A percentile compares a stretch with the other conserved stretches of the same genome.
phyloP scores from a whole-genome alignment of 30 jellyfish, hydroid and myxozoan species.

The Rhopilema esculentum region DNA sequence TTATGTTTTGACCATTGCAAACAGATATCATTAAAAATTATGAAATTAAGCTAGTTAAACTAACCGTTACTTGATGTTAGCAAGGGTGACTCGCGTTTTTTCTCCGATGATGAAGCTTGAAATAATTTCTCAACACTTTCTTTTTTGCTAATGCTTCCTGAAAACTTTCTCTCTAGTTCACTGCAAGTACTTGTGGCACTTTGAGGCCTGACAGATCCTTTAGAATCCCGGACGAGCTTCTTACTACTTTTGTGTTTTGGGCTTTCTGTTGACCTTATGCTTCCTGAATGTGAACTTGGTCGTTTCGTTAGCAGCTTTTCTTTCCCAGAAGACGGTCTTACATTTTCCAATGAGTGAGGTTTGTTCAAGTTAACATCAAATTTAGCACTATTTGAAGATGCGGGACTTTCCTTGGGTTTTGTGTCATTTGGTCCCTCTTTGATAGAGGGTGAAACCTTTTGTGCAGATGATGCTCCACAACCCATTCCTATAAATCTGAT shows the following conservation, averaged over 20 bases:
- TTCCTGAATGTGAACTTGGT: constrained; percentile 35
- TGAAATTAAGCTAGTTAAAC: too few relatives aligned
- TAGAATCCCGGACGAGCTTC: constrained; percentile 41
- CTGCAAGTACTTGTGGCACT: constrained; percentile 41
- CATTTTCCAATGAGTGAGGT: constrained; percentile 5
- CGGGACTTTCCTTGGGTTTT: constrained; percentile 30
- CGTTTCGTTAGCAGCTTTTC: constrained; percentile 36
- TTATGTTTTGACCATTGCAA: too few relatives aligned
- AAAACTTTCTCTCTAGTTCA: constrained; percentile 40
- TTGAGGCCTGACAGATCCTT: constrained; percentile 60
- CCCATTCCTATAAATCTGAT: constrained; percentile 27
- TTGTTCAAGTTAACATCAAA: constrained; percentile 27
- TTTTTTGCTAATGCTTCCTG: constrained; percentile 16
- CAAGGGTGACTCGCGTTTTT: neutral
- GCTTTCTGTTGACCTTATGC: constrained; percentile 18
- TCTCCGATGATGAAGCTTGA: constrained; percentile 39
- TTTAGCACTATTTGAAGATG: constrained; percentile 14
- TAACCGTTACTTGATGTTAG: neutral
- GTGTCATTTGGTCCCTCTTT: neutral
- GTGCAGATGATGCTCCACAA: constrained; percentile 66
- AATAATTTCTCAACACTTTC: constrained; percentile 31
- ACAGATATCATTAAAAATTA: too few relatives aligned
- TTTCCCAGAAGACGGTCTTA: constrained; percentile 19
- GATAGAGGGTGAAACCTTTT: constrained; percentile 53
- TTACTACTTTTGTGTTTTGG: constrained; percentile 41